phyloP scores from a whole-genome alignment of 2,888 invertebrate species.

The Pristionchus mayeri region DNA sequence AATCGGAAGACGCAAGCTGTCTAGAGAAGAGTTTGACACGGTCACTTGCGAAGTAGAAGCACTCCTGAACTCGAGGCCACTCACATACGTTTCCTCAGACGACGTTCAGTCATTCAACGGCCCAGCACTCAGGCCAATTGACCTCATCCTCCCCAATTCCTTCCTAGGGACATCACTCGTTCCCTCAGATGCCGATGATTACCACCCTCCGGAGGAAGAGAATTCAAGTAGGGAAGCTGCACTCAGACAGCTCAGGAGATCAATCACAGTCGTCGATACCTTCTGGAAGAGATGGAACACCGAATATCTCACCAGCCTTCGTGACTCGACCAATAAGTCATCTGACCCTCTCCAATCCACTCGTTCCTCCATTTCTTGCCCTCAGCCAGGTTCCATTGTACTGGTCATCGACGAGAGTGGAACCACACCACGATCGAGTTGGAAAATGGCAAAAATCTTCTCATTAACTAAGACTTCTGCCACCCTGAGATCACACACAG shows the following conservation, averaged over 20 bases:
- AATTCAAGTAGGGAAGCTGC: neutral
- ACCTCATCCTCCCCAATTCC: neutral
- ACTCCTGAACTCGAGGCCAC: neutral
- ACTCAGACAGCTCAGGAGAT: neutral
- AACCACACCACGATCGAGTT: neutral
- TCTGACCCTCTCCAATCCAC: neutral
- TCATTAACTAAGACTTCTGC: neutral
- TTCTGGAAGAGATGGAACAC: neutral
- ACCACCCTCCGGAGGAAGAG: neutral
- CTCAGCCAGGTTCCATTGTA: neutral
- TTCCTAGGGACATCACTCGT: neutral
- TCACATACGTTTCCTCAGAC: neutral
- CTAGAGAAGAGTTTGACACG: neutral
- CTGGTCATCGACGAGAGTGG: conserved; percentile 17
- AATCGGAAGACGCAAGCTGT: neutral
- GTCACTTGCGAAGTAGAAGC: neutral
- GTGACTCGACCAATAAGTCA: neutral
- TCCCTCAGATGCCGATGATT: neutral
- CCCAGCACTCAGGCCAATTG: neutral
- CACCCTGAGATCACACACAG: neutral
- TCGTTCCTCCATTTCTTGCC: neutral
- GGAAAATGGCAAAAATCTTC: neutral
- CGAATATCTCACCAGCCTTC: neutral
- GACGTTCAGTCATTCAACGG: neutral
- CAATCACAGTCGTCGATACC: neutral